Evolutionary conservation across 2,113 vertebrate genomes (phyloP).

Genomic region (Ceyx melanurus): DNA sequence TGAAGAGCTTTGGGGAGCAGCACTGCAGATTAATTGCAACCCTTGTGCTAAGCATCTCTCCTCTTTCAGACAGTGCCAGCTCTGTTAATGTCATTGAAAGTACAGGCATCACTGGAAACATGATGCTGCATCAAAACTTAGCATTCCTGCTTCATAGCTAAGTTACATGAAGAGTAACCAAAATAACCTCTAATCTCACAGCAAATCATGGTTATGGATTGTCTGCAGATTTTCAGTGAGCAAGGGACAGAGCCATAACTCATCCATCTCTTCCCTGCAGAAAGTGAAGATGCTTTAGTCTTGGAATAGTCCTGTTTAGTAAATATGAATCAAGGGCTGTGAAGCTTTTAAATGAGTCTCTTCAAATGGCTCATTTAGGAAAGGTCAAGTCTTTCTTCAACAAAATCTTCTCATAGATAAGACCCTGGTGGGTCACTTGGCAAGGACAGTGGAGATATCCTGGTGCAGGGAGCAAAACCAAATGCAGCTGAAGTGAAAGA

Average conservation of each 20-base stretch:
- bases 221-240: slow-evolving; percentile 9
- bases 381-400: background rate
- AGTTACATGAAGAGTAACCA: slow-evolving; percentile 32
- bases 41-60: background rate
- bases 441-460: background rate
- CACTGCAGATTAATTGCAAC: slow-evolving; percentile 37
- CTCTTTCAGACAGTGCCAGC: background rate
- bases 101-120: slow-evolving; percentile 8
- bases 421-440: background rate
- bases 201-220: slow-evolving; percentile 44
- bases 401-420: background rate
- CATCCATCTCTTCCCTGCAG: slow-evolving; percentile 10
- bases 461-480: background rate
- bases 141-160: background rate
- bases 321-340: slow-evolving; percentile 14
- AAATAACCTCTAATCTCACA: slow-evolving; percentile 31
- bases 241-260: slow-evolving; percentile 41
- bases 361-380: slow-evolving; percentile 21
- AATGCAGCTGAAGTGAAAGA: background rate
- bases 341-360: background rate
- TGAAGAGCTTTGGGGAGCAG: slow-evolving; percentile 42
- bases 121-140: slow-evolving; percentile 1
- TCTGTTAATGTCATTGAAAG: slow-evolving; percentile 50
- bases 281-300: slow-evolving; percentile 7
- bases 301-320: slow-evolving; percentile 30